Conservation (phyloP, 2,888 invertebrate species). For the Pteria penguin region DNA sequence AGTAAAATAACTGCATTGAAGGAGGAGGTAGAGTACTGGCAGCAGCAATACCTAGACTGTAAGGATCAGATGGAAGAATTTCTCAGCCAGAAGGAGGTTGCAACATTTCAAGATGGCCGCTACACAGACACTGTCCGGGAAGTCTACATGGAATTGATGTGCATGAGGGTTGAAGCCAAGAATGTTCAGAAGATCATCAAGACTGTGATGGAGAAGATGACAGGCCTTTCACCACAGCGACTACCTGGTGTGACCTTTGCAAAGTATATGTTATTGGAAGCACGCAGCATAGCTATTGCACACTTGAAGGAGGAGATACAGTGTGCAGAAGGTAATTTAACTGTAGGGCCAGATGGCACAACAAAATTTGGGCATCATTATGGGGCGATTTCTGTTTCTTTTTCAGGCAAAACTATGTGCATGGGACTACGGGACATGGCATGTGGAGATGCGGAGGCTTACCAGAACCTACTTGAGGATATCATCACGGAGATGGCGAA, state of each 20-base stretch:
- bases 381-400: conserved; percentile 18
- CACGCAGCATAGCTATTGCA: conserved; percentile 5
- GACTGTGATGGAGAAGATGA: conserved; percentile 26
- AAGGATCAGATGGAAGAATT: too few species aligned
- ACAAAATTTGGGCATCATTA: conserved; percentile 30
- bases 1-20: background rate
- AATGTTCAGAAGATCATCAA: conserved; percentile 22
- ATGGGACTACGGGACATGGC: conserved; percentile 26
- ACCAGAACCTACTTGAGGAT: conserved; percentile 10
- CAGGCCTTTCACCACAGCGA: background rate
- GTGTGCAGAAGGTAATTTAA: too few species aligned
- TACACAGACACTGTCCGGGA: conserved; percentile 23
- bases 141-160: conserved; percentile 33
- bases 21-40: conserved; percentile 9
- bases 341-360: conserved; percentile 20
- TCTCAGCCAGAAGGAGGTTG: too few species aligned
- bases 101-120: conserved; percentile 19
- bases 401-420: conserved; percentile 17
- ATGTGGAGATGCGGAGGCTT: conserved; percentile 22
- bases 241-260: conserved; percentile 14
- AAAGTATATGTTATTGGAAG: too few species aligned
- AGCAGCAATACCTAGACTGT: conserved; percentile 12
- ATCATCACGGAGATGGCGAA: conserved; percentile 15
- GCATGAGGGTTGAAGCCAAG: conserved; percentile 20
- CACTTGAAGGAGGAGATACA: conserved; percentile 21